Evolutionary conservation across 2,888 invertebrate species (phyloP).

Genomic region (Gari tellinella): DNA sequence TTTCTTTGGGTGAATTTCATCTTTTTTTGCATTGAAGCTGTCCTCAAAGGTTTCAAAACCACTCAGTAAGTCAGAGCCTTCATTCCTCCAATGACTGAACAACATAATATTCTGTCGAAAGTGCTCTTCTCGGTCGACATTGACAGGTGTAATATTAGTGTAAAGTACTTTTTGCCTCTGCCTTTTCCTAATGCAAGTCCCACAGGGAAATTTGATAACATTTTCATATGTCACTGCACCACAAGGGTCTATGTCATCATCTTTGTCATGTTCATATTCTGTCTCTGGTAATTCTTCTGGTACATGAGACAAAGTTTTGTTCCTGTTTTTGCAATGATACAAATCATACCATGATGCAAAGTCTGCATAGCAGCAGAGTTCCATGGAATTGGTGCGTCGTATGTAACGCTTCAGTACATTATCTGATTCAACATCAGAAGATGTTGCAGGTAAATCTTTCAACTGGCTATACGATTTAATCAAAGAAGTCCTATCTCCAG

Average conservation of each 20-base stretch:
- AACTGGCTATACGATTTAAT: slow-evolving; percentile 30
- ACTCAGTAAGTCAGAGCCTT: too few relatives aligned
- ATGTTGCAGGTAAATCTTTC: slow-evolving; percentile 39
- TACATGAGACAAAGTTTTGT: background rate
- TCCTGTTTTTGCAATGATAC: background rate
- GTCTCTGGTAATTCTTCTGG: slow-evolving; percentile 22
- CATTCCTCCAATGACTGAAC: slow-evolving; percentile 66
- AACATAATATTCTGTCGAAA: slow-evolving; percentile 43
- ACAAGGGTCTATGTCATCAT: slow-evolving; percentile 13
- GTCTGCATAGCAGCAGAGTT: slow-evolving; percentile 41
- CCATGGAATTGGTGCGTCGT: slow-evolving; percentile 31
- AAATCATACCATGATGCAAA: slow-evolving; percentile 43
- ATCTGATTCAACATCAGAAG: too few relatives aligned
- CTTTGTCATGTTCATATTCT: slow-evolving; percentile 19
- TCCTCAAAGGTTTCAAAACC: background rate
- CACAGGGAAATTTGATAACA: slow-evolving; percentile 20
- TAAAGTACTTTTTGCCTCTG: slow-evolving; percentile 32
- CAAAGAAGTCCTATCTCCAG: slow-evolving; percentile 37
- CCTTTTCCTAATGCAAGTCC: slow-evolving; percentile 24
- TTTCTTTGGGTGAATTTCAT: background rate
- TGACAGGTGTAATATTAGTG: slow-evolving; percentile 7
- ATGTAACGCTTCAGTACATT: slow-evolving; percentile 47
- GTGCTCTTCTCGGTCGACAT: slow-evolving; percentile 41
- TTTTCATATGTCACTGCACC: background rate
- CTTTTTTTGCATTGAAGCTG: background rate